Conservation (phyloP, 1,140 invertebrate genomes). For the Drosophila athabasca region DNA sequence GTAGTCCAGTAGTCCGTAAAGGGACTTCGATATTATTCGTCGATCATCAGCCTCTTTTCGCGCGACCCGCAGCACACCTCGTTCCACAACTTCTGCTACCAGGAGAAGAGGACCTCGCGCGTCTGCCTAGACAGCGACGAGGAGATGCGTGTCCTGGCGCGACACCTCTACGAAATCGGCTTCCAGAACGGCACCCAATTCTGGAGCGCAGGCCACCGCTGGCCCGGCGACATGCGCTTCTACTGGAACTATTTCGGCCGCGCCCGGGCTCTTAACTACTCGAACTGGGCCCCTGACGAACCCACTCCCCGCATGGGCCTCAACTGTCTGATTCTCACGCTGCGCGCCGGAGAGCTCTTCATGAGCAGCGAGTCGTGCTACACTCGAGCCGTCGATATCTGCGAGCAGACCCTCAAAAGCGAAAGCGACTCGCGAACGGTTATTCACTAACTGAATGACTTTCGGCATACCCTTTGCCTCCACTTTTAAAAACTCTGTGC, state of each 20-base stretch:
- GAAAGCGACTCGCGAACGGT: slow-evolving; percentile 39
- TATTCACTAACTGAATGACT: slow-evolving; percentile 32
- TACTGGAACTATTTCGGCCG: slow-evolving; percentile 73
- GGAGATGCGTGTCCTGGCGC: slow-evolving; percentile 61
- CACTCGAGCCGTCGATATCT: slow-evolving; percentile 54
- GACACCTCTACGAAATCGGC: slow-evolving; percentile 46
- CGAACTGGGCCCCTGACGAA: slow-evolving; percentile 60
- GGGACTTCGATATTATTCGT: not conserved
- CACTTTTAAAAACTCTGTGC: no score
- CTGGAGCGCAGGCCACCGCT: slow-evolving; percentile 70
- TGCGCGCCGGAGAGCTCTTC: slow-evolving; percentile 33
- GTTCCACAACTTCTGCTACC: slow-evolving; percentile 71
- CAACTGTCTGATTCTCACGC: slow-evolving; percentile 64
- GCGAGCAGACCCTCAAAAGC: slow-evolving; percentile 50
- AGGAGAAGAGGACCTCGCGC: slow-evolving; percentile 66
- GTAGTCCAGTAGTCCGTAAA: not conserved
- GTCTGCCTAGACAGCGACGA: slow-evolving; percentile 61
- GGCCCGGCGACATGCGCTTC: slow-evolving; percentile 60
- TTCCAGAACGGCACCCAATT: slow-evolving; percentile 57
- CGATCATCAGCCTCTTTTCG: not conserved
- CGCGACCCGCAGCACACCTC: slow-evolving; percentile 44
- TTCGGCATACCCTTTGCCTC: no score
- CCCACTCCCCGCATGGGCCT: slow-evolving; percentile 57
- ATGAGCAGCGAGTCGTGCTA: slow-evolving; percentile 67
- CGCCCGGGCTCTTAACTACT: slow-evolving; percentile 54